A percentile compares a stretch with the other conserved stretches of the same genome.
Evolutionary conservation across 2,888 invertebrate species (phyloP).

Genomic region (Hipparchia sbordonii): DNA sequence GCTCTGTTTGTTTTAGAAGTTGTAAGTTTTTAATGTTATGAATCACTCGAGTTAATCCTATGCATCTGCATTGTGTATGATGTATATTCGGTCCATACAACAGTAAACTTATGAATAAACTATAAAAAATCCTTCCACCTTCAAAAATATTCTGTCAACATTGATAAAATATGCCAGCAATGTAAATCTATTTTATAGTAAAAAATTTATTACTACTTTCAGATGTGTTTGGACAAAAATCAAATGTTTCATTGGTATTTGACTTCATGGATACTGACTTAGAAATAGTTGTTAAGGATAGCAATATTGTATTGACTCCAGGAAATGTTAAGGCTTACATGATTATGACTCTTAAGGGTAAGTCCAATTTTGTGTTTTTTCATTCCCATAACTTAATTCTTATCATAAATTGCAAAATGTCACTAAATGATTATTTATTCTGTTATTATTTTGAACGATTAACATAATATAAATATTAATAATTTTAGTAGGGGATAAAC

Average conservation of each 20-base stretch:
- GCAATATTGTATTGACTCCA: conserved; percentile 92
- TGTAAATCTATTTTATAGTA: background rate
- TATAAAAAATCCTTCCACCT: too few relatives aligned
- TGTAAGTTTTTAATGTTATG: too few relatives aligned
- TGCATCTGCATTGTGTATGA: too few relatives aligned
- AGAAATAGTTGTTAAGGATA: conserved; percentile 96
- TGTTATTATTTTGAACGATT: too few relatives aligned
- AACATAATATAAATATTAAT: too few relatives aligned
- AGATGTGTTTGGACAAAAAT: conserved; percentile 99
- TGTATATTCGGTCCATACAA: too few relatives aligned
- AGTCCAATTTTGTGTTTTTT: conserved; percentile 25
- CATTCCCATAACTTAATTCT: background rate
- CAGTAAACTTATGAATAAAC: too few relatives aligned
- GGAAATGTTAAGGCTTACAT: conserved; percentile 97
- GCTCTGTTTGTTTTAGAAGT: too few relatives aligned
- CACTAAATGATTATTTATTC: too few relatives aligned
- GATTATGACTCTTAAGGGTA: conserved; percentile 95
- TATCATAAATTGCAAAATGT: background rate
- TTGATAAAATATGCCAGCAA: background rate
- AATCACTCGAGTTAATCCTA: too few relatives aligned
- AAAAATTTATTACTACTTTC: conserved; percentile 47
- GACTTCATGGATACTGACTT: conserved; percentile 99
- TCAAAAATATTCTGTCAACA: too few relatives aligned
- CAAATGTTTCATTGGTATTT: conserved; percentile 98
- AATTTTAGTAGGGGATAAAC: too few relatives aligned